Evolutionary conservation across 2,797 vertebrate species (phyloP).

Genomic region (Rhinatrema bivittatum): DNA sequence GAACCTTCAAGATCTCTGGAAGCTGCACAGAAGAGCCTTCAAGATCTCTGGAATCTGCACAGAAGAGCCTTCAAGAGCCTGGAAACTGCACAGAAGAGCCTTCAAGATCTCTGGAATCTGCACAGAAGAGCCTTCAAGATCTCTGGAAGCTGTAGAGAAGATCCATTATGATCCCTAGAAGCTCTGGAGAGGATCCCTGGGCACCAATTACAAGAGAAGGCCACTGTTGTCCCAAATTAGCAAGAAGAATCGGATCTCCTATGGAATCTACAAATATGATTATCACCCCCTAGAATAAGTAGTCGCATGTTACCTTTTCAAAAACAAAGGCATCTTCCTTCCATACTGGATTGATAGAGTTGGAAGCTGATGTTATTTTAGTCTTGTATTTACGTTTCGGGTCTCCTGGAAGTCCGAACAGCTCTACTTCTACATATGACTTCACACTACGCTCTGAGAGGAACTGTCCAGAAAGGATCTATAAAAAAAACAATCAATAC

Average conservation of each 20-base stretch:
- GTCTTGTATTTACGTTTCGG: constrained; percentile 90
- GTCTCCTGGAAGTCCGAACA: constrained; percentile 87
- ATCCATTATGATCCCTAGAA: neutral
- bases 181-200: fast-evolving
- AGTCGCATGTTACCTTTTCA: constrained; percentile 74
- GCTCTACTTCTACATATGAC: constrained; percentile 85
- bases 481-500: neutral
- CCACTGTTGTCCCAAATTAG: too few relatives aligned
- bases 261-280: neutral
- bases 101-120: neutral
- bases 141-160: too few relatives aligned
- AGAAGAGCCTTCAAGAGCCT: neutral
- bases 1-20: too few relatives aligned
- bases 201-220: too few relatives aligned
- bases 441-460: constrained; percentile 85
- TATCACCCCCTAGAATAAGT: neutral
- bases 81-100: too few relatives aligned
- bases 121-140: fast-evolving
- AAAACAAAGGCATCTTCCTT: constrained; percentile 94
- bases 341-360: constrained; percentile 93
- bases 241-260: too few relatives aligned
- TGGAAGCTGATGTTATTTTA: constrained; percentile 74
- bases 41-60: constrained; percentile 1
- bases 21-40: too few relatives aligned
- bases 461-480: constrained; percentile 96